Evolutionary conservation across 2,113 vertebrate genomes (phyloP).

Genomic region (Columba livia): DNA sequence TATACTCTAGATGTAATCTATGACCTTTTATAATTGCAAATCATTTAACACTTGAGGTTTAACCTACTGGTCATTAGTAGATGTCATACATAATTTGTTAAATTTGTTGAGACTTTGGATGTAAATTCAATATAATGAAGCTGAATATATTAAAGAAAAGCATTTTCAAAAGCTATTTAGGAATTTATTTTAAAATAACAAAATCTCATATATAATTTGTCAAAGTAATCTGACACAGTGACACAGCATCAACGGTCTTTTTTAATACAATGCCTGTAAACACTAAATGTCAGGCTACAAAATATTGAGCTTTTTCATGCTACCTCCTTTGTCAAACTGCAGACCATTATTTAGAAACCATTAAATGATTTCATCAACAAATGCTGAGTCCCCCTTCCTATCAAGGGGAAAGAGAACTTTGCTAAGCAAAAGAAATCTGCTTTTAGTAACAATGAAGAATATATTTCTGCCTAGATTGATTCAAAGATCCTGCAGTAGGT

Average conservation of each 20-base stretch:
- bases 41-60: not conserved
- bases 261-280: not conserved
- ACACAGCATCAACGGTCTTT: not conserved
- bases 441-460: not conserved
- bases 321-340: not conserved
- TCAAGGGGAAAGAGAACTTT: not conserved
- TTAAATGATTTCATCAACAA: constrained; percentile 11
- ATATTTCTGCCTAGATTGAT: not conserved
- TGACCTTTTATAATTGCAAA: constrained; percentile 40
- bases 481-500: not conserved
- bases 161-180: not conserved
- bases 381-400: not conserved
- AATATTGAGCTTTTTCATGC: not conserved
- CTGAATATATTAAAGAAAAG: not conserved
- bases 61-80: not conserved
- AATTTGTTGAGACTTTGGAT: not conserved
- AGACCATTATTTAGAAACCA: not conserved
- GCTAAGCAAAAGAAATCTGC: not conserved
- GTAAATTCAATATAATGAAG: not conserved
- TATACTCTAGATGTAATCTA: not conserved
- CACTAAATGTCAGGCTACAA: not conserved
- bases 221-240: not conserved
- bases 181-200: not conserved
- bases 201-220: not conserved
- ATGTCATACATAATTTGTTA: not conserved